phyloP scores from a whole-genome alignment of 2,797 vertebrate species.

The Poliocrania exsul region DNA sequence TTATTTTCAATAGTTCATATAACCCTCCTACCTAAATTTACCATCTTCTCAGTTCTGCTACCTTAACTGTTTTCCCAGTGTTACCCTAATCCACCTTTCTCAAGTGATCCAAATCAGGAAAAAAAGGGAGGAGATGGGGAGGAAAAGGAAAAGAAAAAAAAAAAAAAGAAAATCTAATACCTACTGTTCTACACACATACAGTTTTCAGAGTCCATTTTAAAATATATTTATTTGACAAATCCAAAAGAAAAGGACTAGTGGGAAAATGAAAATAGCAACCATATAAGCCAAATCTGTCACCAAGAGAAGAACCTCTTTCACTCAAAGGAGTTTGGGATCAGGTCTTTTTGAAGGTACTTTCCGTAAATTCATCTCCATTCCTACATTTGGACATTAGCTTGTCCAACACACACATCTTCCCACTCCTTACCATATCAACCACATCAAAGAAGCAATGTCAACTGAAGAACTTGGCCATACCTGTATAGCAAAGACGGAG shows the following conservation, averaged over 20 bases:
- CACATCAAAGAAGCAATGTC: background rate
- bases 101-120: background rate
- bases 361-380: background rate
- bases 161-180: background rate
- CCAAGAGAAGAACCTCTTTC: background rate
- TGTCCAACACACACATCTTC: background rate
- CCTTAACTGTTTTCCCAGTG: background rate
- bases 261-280: background rate
- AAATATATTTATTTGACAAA: background rate
- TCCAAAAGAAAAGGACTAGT: background rate
- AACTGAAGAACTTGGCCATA: background rate
- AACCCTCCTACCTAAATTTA: background rate
- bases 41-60: background rate
- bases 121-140: accelerated
- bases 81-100: background rate
- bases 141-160: background rate
- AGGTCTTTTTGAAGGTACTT: background rate
- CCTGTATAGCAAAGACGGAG: background rate
- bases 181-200: background rate
- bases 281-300: background rate
- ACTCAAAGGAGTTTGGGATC: background rate
- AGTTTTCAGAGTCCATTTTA: background rate
- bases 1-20: background rate
- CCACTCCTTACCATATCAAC: background rate
- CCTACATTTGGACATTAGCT: background rate